Evolutionary conservation across 2,113 vertebrate species (phyloP).

Genomic region (Gymnorhina tibicen): DNA sequence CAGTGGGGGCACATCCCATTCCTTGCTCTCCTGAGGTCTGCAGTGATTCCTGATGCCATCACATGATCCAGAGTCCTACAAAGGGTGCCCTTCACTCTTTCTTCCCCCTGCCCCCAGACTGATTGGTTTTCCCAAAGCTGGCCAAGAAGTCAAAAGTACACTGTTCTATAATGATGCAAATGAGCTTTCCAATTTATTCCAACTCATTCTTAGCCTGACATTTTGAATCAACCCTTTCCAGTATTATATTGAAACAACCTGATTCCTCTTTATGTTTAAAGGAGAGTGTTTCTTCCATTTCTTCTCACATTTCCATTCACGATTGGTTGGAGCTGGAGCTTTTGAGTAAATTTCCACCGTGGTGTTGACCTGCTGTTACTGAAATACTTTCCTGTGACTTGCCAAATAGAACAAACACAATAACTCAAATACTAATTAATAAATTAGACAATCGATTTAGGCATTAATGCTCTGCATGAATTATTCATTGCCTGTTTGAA

Average conservation of each 20-base stretch:
- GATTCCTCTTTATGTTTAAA: fast-evolving
- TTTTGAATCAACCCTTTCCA: neutral
- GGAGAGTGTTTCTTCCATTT: neutral
- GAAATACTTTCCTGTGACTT: neutral
- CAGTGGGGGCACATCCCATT: fast-evolving
- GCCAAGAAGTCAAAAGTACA: neutral
- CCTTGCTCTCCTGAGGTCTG: neutral
- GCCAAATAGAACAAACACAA: neutral
- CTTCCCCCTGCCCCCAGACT: neutral
- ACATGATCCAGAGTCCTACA: neutral
- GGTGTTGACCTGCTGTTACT: neutral
- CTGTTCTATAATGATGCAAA: neutral
- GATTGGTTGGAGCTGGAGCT: fast-evolving
- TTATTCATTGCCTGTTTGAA: neutral
- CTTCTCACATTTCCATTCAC: neutral
- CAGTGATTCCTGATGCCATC: neutral
- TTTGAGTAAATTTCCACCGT: neutral
- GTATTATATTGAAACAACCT: fast-evolving
- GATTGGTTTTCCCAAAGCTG: neutral
- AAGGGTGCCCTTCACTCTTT: neutral
- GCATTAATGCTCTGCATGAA: neutral
- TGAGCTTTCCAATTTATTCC: neutral
- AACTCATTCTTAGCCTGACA: neutral
- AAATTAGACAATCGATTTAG: fast-evolving
- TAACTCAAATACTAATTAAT: neutral